These are phyloP conservation scores for Hyperoplus lanceolatus DNA, from an alignment of 2,797 vertebrate species.

Conservation along the genomic window DNA sequence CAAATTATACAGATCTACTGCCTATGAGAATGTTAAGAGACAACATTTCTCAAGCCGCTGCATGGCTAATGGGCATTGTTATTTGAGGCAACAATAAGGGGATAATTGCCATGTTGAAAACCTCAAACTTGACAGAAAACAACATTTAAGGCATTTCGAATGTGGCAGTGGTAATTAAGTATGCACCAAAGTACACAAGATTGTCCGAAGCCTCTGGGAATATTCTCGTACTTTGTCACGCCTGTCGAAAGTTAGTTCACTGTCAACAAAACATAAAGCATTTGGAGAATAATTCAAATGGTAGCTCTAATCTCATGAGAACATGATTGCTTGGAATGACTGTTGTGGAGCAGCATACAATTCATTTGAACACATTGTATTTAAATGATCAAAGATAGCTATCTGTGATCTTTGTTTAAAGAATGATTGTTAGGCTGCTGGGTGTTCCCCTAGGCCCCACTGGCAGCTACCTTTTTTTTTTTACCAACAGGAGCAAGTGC, in stretches of 20 bases:
- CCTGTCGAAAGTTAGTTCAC: constrained; percentile 57
- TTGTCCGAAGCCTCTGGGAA: constrained; percentile 69
- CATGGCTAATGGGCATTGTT: constrained; percentile 69
- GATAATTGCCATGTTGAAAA: constrained; percentile 61
- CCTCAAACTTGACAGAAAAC: constrained; percentile 70
- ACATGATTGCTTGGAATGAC: constrained; percentile 58
- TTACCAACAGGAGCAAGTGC: not conserved
- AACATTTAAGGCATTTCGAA: constrained; percentile 66
- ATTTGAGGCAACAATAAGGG: constrained; percentile 42
- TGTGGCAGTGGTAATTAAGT: constrained; percentile 68
- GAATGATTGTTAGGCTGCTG: not conserved
- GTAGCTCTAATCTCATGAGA: constrained; percentile 67
- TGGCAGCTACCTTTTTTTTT: not conserved
- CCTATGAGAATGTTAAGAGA: constrained; percentile 67
- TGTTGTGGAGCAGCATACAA: constrained; percentile 16
- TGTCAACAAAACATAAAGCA: constrained; percentile 61
- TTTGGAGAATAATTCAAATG: constrained; percentile 63
- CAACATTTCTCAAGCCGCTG: constrained; percentile 68
- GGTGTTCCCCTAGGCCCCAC: constrained; percentile 4
- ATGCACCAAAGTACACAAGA: constrained; percentile 29
- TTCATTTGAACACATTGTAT: constrained; percentile 34
- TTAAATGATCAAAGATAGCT: constrained; percentile 30
- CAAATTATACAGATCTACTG: constrained; percentile 10
- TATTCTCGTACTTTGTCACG: constrained; percentile 40
- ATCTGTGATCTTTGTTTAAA: constrained; percentile 26